Evolutionary conservation across 2,113 vertebrate genomes (phyloP).

Genomic region (Empidonax traillii): DNA sequence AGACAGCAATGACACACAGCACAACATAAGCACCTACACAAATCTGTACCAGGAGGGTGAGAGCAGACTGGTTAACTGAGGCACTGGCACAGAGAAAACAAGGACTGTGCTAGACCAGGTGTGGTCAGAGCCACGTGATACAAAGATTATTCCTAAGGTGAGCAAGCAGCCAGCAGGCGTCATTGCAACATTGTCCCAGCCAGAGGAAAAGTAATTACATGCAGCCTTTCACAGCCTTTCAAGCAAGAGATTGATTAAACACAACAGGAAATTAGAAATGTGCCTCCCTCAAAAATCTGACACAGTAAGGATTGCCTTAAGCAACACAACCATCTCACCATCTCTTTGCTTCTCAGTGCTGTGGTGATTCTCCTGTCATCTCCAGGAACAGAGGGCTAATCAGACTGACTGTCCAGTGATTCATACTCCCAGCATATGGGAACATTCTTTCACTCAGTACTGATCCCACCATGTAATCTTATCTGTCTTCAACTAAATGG

Average conservation of each 20-base stretch:
- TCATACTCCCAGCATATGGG: constrained; percentile 1
- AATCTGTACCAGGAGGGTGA: background rate
- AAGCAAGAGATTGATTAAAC: constrained; percentile 16
- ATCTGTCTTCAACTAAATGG: background rate
- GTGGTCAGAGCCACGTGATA: background rate
- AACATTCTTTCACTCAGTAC: background rate
- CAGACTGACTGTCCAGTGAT: constrained; percentile 7
- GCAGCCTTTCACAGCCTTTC: background rate
- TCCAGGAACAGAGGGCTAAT: background rate
- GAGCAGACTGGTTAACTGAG: background rate
- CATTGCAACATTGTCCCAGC: background rate
- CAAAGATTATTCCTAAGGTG: background rate
- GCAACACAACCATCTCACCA: background rate
- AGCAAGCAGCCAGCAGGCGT: background rate
- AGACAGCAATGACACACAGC: background rate
- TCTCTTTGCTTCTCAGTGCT: background rate
- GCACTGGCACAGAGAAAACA: background rate
- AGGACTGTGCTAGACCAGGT: background rate
- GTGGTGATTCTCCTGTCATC: background rate
- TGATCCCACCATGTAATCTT: background rate
- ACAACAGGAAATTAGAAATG: constrained; percentile 30
- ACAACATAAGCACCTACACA: background rate
- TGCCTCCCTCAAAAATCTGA: background rate
- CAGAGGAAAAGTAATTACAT: background rate
- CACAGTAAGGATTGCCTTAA: background rate